Conservation (phyloP, 92 coral and sea anemone species). For the Anthopleura xanthogrammica region DNA sequence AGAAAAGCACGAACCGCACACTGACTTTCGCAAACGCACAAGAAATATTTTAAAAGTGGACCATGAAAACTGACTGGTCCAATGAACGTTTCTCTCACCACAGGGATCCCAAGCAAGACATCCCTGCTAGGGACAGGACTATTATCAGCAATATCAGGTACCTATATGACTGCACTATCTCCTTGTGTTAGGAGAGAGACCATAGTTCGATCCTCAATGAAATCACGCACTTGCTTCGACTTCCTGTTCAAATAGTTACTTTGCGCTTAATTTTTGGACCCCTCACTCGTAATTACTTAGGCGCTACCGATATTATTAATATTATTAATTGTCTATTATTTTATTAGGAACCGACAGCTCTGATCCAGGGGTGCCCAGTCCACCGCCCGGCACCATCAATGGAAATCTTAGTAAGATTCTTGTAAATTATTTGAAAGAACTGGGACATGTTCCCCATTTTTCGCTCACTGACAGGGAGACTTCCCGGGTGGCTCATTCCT, state of each 20-base stretch:
- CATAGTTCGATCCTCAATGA: too few relatives aligned
- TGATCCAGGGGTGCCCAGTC: conserved; percentile 55
- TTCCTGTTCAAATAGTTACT: too few relatives aligned
- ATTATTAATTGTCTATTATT: background rate
- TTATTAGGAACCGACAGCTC: conserved; percentile 53
- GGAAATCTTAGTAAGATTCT: conserved; percentile 48
- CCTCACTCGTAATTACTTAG: too few relatives aligned
- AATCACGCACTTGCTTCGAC: too few relatives aligned
- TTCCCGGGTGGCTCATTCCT: too few relatives aligned
- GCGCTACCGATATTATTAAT: background rate
- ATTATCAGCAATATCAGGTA: conserved; percentile 84
- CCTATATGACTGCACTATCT: background rate
- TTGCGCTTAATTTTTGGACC: too few relatives aligned
- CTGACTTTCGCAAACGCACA: background rate
- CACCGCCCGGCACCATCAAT: conserved; percentile 63
- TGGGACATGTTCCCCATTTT: too few relatives aligned
- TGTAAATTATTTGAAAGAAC: background rate
- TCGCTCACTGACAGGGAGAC: too few relatives aligned
- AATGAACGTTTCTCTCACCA: background rate
- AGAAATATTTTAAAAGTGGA: too few relatives aligned
- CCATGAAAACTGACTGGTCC: too few relatives aligned
- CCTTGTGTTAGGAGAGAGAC: background rate
- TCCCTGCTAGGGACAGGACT: conserved; percentile 81
- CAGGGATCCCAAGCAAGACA: conserved; percentile 85
- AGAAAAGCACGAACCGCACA: background rate